Evolutionary conservation across 2,113 vertebrate genomes (phyloP).

Genomic region (Physeter macrocephalus): DNA sequence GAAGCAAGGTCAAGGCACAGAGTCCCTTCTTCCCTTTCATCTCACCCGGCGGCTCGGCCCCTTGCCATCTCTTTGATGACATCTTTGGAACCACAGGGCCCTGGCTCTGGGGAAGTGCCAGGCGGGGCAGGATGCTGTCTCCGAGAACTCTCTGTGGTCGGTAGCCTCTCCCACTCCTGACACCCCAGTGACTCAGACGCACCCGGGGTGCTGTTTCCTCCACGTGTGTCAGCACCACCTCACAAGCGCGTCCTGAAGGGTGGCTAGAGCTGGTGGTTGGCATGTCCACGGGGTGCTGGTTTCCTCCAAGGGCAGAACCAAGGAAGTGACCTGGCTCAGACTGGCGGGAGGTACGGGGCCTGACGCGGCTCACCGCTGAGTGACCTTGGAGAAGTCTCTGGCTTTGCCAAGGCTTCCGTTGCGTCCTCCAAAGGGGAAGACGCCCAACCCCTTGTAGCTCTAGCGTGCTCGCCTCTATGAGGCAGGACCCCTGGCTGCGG

Average conservation of each 20-base stretch:
- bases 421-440: too few species aligned
- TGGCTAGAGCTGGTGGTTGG: neutral
- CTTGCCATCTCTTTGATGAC: neutral
- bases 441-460: neutral
- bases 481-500: neutral
- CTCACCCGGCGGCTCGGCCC: neutral
- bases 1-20: neutral
- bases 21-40: neutral
- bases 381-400: neutral
- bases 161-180: neutral
- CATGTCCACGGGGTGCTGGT: too few species aligned
- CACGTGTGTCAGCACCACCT: neutral
- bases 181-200: neutral
- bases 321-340: neutral
- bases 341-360: neutral
- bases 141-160: neutral
- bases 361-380: neutral
- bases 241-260: neutral
- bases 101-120: neutral
- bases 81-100: neutral
- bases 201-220: neutral
- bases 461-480: neutral
- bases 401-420: neutral
- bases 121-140: neutral
- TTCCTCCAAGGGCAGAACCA: neutral